A percentile compares a stretch with the other conserved stretches of the same genome.
phyloP scores from a whole-genome alignment of 1,140 invertebrate genomes.

The Leptoteleia sp. region DNA sequence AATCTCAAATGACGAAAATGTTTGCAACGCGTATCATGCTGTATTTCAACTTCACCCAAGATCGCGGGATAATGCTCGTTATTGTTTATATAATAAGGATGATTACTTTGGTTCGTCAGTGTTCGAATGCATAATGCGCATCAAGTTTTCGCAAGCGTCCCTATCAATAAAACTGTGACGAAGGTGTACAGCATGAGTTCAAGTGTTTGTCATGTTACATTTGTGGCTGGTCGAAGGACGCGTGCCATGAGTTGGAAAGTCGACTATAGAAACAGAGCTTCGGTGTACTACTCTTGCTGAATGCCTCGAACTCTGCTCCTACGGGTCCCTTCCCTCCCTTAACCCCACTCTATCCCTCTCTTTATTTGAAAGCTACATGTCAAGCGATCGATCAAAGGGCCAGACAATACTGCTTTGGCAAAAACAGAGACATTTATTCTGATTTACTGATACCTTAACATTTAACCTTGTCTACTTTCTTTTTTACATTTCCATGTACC shows the following conservation, averaged over 20 bases:
- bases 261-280: slow-evolving; percentile 57
- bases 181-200: slow-evolving; percentile 40
- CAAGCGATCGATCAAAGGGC: slow-evolving; percentile 59
- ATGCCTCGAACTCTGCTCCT: slow-evolving; percentile 57
- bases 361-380: slow-evolving; percentile 13
- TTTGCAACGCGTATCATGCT: too few species aligned
- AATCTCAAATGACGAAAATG: too few species aligned
- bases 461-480: too few species aligned
- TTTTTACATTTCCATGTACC: too few species aligned
- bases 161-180: slow-evolving; percentile 57
- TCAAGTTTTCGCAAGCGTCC: slow-evolving; percentile 31
- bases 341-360: slow-evolving; percentile 1
- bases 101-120: slow-evolving; percentile 47
- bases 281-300: slow-evolving; percentile 66
- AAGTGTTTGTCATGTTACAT: slow-evolving; percentile 53
- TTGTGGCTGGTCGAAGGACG: slow-evolving; percentile 44
- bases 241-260: slow-evolving; percentile 60
- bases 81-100: slow-evolving; percentile 44
- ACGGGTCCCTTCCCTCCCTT: slow-evolving; percentile 5
- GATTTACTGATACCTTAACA: not conserved
- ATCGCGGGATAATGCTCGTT: slow-evolving; percentile 6
- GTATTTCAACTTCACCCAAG: slow-evolving; percentile 38
- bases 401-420: slow-evolving; percentile 5
- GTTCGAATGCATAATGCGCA: slow-evolving; percentile 40
- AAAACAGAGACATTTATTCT: slow-evolving; percentile 4